phyloP scores from a whole-genome alignment of 1,140 invertebrate species.

The Trichoplusia ni region DNA sequence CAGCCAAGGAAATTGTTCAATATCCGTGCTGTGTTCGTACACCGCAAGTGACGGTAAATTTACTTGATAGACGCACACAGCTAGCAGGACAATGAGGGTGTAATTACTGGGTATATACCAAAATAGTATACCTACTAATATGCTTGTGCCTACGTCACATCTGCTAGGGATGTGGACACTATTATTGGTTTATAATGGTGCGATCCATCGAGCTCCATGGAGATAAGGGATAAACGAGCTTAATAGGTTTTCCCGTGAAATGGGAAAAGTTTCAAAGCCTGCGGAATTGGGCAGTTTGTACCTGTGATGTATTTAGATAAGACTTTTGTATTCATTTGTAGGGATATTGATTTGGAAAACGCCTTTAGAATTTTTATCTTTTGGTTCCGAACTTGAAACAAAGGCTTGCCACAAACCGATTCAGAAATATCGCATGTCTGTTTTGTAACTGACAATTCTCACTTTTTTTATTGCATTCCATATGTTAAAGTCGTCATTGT shows the following conservation, averaged over 20 bases:
- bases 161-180: conserved; percentile 1
- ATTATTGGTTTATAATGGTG: conserved; percentile 18
- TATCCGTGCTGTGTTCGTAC: conserved; percentile 32
- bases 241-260: conserved; percentile 16
- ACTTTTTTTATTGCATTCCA: too few relatives aligned
- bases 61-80: conserved; percentile 16
- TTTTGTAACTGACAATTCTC: too few relatives aligned
- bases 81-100: conserved; percentile 8
- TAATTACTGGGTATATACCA: conserved; percentile 19
- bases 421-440: too few relatives aligned
- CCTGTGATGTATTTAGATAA: conserved; percentile 1
- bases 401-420: too few relatives aligned
- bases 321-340: conserved; percentile 2
- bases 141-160: not conserved
- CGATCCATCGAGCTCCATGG: conserved; percentile 4
- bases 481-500: too few relatives aligned
- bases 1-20: conserved; percentile 38
- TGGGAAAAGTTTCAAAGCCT: conserved; percentile 21
- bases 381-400: too few relatives aligned
- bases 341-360: not conserved
- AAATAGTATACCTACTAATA: not conserved
- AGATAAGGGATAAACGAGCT: conserved; percentile 18
- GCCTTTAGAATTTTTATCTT: too few relatives aligned
- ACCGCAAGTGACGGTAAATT: conserved; percentile 24
- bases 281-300: conserved; percentile 10